Conservation (phyloP, 2,797 vertebrate genomes). For the Enteromius fasciolatus region DNA sequence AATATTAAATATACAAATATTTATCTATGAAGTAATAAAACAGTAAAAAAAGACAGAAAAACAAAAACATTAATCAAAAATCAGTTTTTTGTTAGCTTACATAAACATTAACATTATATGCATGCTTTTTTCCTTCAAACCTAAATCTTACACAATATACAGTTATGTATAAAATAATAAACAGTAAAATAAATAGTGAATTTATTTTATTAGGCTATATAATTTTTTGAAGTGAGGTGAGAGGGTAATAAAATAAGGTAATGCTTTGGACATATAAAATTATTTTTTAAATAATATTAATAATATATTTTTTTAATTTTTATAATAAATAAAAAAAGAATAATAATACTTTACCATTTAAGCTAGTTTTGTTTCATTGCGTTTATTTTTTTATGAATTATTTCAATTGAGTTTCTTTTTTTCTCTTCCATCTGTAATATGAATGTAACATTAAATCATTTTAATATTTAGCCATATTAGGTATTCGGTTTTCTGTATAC, state of each 20-base stretch:
- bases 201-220: too few relatives aligned
- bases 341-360: not conserved
- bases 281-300: too few relatives aligned
- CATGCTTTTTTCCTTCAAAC: not conserved
- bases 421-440: not conserved
- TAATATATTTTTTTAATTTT: not conserved
- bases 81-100: too few relatives aligned
- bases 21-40: not conserved
- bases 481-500: not conserved
- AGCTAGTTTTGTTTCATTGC: not conserved
- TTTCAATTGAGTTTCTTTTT: not conserved
- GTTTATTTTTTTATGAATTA: not conserved
- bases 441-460: not conserved
- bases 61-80: too few relatives aligned
- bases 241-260: not conserved
- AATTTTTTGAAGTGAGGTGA: not conserved
- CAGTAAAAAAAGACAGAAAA: not conserved
- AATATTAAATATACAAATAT: not conserved
- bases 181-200: not conserved
- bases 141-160: not conserved
- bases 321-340: not conserved
- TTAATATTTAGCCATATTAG: not conserved
- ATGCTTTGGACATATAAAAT: not conserved
- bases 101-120: not conserved
- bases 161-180: not conserved